A percentile compares a stretch with the other conserved stretches of the same genome.
phyloP scores from a whole-genome alignment of 2,797 vertebrate species.

The Sebastes nivosus region DNA sequence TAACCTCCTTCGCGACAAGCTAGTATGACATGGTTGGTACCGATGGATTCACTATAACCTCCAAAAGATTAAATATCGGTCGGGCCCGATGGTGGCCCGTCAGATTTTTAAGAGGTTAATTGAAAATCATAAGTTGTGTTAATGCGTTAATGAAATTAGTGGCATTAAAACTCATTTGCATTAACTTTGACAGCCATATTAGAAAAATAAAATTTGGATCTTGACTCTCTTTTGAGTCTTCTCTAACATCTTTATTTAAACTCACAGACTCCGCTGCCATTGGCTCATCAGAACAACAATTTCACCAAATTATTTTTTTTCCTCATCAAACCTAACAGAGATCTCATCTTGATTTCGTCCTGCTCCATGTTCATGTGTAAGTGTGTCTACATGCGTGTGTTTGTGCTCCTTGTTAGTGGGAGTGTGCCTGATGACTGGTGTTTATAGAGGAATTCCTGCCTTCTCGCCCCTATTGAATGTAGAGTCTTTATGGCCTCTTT shows the following conservation, averaged over 20 bases:
- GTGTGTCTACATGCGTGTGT: constrained; percentile 36
- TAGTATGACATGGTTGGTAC: too few species aligned
- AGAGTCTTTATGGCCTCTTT: constrained; percentile 68
- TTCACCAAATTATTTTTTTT: neutral
- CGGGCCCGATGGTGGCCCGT: too few species aligned
- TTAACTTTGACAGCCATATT: too few species aligned
- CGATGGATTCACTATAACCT: too few species aligned
- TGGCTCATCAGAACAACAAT: neutral
- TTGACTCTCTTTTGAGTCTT: neutral
- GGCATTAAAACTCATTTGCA: too few species aligned
- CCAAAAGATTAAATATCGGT: too few species aligned
- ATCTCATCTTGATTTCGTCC: neutral
- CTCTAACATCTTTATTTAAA: neutral
- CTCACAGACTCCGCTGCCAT: neutral
- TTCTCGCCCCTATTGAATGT: constrained; percentile 62
- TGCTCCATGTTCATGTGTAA: neutral
- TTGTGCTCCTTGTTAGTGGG: constrained; percentile 62
- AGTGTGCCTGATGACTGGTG: constrained; percentile 64
- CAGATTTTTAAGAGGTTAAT: too few species aligned
- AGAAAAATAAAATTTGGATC: neutral
- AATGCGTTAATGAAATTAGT: too few species aligned
- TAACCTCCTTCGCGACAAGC: too few species aligned
- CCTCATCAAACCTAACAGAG: neutral
- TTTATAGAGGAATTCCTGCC: constrained; percentile 79
- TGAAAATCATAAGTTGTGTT: too few species aligned